Percentiles rank a stretch among this genome's conserved stretches.
These are phyloP conservation scores for Mesochorus sp. DNA, from an alignment of 2,888 invertebrate genomes.

Conservation along the genomic window DNA sequence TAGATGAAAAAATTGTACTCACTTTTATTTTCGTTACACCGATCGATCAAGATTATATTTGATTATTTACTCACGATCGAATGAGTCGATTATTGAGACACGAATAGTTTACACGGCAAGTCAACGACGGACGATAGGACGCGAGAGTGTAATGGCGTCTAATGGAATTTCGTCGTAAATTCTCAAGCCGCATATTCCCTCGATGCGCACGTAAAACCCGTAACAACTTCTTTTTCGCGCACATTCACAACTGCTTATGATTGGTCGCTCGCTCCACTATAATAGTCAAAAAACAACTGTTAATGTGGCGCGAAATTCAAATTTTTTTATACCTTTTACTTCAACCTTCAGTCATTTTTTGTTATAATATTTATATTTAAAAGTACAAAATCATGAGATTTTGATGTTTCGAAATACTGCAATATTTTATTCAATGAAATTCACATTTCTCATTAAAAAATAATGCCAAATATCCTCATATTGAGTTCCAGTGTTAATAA, in stretches of 20 bases:
- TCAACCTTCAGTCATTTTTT: too few relatives aligned
- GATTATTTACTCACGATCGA: conserved; percentile 7
- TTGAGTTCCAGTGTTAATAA: too few relatives aligned
- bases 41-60: background rate
- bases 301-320: too few relatives aligned
- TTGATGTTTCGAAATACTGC: too few relatives aligned
- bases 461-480: too few relatives aligned
- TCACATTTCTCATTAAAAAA: too few relatives aligned
- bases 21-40: background rate
- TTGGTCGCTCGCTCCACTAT: too few relatives aligned
- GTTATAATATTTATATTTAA: too few relatives aligned
- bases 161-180: background rate
- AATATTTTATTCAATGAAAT: too few relatives aligned
- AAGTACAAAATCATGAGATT: too few relatives aligned
- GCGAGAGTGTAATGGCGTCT: conserved; percentile 39
- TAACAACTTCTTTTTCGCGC: background rate
- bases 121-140: background rate
- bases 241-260: background rate
- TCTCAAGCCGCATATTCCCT: background rate
- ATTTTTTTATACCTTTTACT: too few relatives aligned
- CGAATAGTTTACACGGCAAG: background rate
- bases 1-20: background rate
- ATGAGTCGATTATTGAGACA: background rate
- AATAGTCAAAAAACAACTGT: too few relatives aligned
- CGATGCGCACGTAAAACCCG: background rate